Evolutionary conservation across 2,888 invertebrate species (phyloP).

Genomic region (Gymnosoma rotundatum): DNA sequence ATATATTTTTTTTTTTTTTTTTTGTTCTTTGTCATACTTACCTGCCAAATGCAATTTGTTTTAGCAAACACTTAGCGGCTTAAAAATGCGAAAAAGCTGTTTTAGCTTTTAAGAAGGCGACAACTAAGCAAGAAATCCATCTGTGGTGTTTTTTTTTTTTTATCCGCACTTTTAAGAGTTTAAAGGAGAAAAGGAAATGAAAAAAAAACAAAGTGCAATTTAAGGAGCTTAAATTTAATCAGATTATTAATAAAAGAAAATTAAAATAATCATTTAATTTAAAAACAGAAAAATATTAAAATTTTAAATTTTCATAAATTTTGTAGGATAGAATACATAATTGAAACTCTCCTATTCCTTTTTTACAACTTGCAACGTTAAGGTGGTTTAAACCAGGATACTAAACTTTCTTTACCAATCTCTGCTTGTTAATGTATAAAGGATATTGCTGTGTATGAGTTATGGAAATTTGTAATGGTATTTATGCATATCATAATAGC

Average conservation of each 20-base stretch:
- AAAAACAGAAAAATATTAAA: neutral
- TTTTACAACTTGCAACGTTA: neutral
- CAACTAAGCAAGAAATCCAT: constrained; percentile 43
- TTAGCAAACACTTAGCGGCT: constrained; percentile 69
- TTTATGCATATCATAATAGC: constrained; percentile 49
- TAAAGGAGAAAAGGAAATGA: neutral
- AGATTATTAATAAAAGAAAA: constrained; percentile 26
- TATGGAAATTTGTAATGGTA: constrained; percentile 23
- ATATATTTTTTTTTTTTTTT: too few species aligned
- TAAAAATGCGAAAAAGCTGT: constrained; percentile 67
- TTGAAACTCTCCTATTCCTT: constrained; percentile 44
- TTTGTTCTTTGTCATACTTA: constrained; percentile 42
- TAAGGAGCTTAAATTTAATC: constrained; percentile 49
- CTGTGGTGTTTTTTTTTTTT: neutral
- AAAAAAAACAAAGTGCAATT: neutral
- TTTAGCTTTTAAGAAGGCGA: constrained; percentile 57
- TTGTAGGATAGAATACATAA: constrained; percentile 6
- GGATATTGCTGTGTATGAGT: neutral
- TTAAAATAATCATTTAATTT: constrained; percentile 15
- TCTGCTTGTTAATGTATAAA: neutral
- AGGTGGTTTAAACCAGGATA: neutral
- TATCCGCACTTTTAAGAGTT: constrained; percentile 17
- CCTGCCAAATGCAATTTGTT: constrained; percentile 68
- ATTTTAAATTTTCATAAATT: neutral
- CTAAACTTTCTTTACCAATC: neutral